Conservation (phyloP, 2,113 vertebrate species). For the Anser cygnoides region DNA sequence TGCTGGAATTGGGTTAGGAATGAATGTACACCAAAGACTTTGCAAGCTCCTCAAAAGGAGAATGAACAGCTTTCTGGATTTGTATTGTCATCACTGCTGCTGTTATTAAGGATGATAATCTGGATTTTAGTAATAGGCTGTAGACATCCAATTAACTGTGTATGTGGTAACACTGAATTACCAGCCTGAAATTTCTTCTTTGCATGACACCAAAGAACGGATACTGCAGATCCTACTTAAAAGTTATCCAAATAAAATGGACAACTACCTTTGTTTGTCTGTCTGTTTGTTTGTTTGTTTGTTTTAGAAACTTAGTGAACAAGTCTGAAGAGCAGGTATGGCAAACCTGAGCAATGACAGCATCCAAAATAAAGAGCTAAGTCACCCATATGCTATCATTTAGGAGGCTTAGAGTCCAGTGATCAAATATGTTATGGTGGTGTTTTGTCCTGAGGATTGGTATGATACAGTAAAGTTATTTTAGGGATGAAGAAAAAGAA, state of each 20-base stretch:
- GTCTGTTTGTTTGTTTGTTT: not conserved
- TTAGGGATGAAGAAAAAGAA: not conserved
- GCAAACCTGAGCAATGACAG: not conserved
- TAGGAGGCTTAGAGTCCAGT: not conserved
- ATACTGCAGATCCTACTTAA: not conserved
- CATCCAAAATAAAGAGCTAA: not conserved
- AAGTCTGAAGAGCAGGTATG: not conserved
- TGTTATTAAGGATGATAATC: not conserved
- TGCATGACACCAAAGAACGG: not conserved
- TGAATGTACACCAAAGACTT: not conserved
- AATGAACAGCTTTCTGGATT: not conserved
- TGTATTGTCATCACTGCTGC: not conserved
- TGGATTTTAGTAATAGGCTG: not conserved
- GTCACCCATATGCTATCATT: not conserved
- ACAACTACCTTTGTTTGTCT: not conserved
- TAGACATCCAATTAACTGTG: not conserved
- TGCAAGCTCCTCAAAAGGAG: not conserved
- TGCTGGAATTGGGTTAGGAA: not conserved
- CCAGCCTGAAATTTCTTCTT: not conserved
- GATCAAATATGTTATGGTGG: not conserved
- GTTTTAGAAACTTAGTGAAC: not conserved
- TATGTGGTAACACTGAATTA: not conserved
- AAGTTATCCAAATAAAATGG: not conserved
- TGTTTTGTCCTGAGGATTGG: not conserved
- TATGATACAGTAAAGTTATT: not conserved